Evolutionary conservation across 2,797 vertebrate species (phyloP).

Genomic region (Cossypha caffra): DNA sequence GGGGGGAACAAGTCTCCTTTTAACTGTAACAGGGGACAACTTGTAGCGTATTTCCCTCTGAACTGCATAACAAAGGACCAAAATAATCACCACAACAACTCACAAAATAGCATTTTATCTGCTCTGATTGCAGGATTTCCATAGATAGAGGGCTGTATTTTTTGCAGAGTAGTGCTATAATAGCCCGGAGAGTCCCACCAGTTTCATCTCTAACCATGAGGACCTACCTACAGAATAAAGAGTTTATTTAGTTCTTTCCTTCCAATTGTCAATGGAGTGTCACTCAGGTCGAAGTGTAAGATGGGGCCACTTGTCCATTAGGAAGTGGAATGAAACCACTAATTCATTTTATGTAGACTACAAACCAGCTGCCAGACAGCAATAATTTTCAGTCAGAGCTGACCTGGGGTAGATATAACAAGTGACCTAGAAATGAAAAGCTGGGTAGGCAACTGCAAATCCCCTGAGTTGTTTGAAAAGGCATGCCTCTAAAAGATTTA

Average conservation of each 20-base stretch:
- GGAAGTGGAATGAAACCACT: conserved; percentile 52
- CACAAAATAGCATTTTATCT: neutral
- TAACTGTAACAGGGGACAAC: neutral
- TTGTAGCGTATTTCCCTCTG: neutral
- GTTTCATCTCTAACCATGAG: neutral
- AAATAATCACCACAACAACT: neutral
- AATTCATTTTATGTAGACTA: conserved; percentile 57
- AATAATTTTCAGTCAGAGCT: conserved; percentile 56
- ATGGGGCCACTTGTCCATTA: conserved; percentile 60
- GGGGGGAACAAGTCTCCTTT: neutral
- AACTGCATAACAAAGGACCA: neutral
- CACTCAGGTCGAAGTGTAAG: conserved; percentile 45
- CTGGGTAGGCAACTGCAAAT: conserved; percentile 47
- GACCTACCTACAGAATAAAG: conserved; percentile 6
- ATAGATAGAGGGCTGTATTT: neutral
- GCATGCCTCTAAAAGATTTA: neutral
- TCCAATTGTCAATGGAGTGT: conserved; percentile 2
- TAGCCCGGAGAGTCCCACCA: neutral
- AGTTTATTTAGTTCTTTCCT: conserved; percentile 26
- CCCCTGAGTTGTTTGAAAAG: conserved; percentile 42
- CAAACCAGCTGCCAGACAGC: conserved; percentile 59
- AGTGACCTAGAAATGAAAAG: conserved; percentile 66
- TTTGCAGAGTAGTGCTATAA: neutral
- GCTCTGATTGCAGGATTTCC: neutral
- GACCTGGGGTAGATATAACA: conserved; percentile 63